phyloP scores from a whole-genome alignment of 2,888 invertebrate species.

The Gerris lacustris region DNA sequence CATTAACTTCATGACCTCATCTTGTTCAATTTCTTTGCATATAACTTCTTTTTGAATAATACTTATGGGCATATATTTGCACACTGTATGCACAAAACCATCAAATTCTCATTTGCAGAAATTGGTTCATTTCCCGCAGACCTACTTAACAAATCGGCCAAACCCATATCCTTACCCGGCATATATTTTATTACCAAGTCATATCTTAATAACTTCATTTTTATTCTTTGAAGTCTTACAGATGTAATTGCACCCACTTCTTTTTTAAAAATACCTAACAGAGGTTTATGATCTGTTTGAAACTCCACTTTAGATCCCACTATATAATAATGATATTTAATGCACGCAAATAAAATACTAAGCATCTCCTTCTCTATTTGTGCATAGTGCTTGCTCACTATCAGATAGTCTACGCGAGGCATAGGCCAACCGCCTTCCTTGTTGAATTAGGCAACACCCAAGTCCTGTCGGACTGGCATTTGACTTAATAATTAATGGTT shows the following conservation, averaged over 20 bases:
- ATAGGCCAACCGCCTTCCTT: not conserved
- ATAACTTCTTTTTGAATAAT: not conserved
- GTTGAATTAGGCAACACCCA: constrained; percentile 1
- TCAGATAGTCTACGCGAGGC: not conserved
- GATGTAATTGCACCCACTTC: constrained; percentile 4
- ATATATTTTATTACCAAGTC: not conserved
- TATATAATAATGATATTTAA: constrained; percentile 12
- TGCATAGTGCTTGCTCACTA: constrained; percentile 19
- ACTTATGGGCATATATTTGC: not conserved
- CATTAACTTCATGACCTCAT: not conserved
- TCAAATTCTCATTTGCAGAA: not conserved
- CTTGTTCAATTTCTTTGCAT: not conserved
- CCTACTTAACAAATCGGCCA: not conserved
- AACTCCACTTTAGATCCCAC: constrained; percentile 3
- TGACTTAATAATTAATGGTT: constrained; percentile 12
- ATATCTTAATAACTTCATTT: constrained; percentile 5
- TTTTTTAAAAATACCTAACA: not conserved
- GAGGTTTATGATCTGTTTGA: constrained; percentile 14
- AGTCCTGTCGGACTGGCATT: not conserved
- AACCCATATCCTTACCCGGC: not conserved
- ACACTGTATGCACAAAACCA: not conserved
- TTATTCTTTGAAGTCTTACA: constrained; percentile 12
- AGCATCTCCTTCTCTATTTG: constrained; percentile 37
- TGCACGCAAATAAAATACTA: constrained; percentile 29
- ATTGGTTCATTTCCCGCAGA: not conserved